phyloP scores from a whole-genome alignment of 2,797 vertebrate genomes.

The Gobionotothen gibberifrons region DNA sequence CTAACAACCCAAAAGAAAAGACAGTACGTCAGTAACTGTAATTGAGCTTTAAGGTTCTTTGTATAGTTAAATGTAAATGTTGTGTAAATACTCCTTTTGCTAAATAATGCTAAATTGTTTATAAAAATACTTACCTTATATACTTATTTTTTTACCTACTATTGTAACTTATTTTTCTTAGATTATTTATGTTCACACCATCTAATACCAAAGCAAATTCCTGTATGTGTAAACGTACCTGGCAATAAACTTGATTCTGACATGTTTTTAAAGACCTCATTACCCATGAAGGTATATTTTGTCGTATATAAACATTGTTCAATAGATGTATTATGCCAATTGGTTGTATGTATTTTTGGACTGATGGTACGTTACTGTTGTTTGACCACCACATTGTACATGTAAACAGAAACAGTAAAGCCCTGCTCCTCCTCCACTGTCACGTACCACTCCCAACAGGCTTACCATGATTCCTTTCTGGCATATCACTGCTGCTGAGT shows the following conservation, averaged over 20 bases:
- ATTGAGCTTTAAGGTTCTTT: background rate
- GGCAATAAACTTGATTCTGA: background rate
- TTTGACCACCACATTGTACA: background rate
- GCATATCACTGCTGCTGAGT: too few species aligned
- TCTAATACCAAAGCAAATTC: too few species aligned
- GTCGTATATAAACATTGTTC: background rate
- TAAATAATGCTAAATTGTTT: too few species aligned
- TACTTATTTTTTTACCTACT: too few species aligned
- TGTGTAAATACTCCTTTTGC: too few species aligned
- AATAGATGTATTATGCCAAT: background rate
- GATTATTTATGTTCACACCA: too few species aligned
- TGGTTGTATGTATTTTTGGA: background rate
- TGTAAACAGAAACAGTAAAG: background rate
- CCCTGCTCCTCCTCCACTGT: background rate
- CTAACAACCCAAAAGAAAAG: too few species aligned
- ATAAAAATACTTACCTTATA: too few species aligned
- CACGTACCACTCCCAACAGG: background rate
- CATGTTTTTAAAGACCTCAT: background rate
- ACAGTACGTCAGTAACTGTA: background rate
- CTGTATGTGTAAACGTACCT: too few species aligned
- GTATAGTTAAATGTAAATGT: too few species aligned
- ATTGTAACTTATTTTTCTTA: too few species aligned
- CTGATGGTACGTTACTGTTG: background rate
- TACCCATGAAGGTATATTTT: background rate
- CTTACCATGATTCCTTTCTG: background rate